Base-by-base conservation (phyloP, 2,113 vertebrate genomes). In the Sminthopsis crassicaudata region DNA sequence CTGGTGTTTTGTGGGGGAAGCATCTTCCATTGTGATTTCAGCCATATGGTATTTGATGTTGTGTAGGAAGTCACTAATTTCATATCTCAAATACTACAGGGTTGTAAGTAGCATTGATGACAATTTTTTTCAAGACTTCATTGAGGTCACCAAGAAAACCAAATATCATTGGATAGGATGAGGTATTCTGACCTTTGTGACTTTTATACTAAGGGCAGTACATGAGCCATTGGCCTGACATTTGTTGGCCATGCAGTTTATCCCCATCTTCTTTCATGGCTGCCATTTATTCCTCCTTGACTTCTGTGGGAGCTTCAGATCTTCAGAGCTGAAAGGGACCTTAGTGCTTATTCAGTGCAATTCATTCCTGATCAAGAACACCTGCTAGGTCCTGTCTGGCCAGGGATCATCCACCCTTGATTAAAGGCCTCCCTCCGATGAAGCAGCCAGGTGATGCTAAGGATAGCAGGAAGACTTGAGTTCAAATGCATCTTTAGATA, bases 101-200 rank as follows among this genome's bases (percentile, higher is more conserved):
- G 53, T 90, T 7, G 16, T 53, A 55, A 48, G 11, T 25, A 84
- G 27, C 90, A 19, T 53, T 23, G 9, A 53, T 95, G 3, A n/a
- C 27, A 46, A 50, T 22, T 23, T 88, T 24, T 90, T 92, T 22
- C 23, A 84, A 76, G 52, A 53, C 46, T 46, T 53, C 57, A 7
- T 36, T 36, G 57, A 88, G 27, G 53, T 53, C 52, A 46, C 22
- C 89, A 93, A 93, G 46, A 11, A 10, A 27, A 90, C 25, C 5
- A 1, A 23, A 36, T 27, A 46, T 11, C 8, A 6, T 3, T 0
- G 0, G 8, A 36, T 30, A 48, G 25, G 27, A 50, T 19, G 12
- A 42, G 30, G 26, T 5, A 51, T 91, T 19, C 27, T 53, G 30
- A 50, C 24, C 50, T 91, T 19, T 52, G 14, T 7, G 46, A 91